Base-by-base conservation (phyloP, 2,797 vertebrate species). In the Austrolebias charrua region DNA sequence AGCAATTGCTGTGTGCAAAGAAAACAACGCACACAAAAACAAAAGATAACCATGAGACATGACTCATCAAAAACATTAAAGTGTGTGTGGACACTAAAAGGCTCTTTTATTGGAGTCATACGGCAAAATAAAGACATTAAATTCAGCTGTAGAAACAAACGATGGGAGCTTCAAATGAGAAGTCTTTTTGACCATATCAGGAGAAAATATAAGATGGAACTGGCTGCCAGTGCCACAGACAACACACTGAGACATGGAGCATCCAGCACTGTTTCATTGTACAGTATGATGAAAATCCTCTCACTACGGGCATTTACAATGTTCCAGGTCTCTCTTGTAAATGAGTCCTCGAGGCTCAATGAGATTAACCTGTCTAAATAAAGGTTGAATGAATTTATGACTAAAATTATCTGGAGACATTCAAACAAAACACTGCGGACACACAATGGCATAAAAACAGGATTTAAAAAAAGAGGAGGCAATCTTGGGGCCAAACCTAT, bases 1-100 rank as follows among this genome's bases (percentile, higher is more conserved):
- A 97, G 93, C 97, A 99, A 96, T 96, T 98, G 96, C 97, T 99
- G 97, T 94, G 94, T 92, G 96, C 93, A 91, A 84, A 96, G 94
- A 95, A 94, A 92, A 84, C 81, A 89, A 83, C 89, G n/a, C n/a
- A 95, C 94, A 95, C 94, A 92, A 3, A 93, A 94, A 95, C 93
- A 95, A 93, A 95, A 93, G 92, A 93, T 95, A 94, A 97, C 97
- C 95, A 96, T 96, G 94, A 95, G 93, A 92, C 94, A 93, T 95
- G 95, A 93, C 93, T 95, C 88, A 96, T 95, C 95, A 93, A 95
- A 94, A 92, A 95, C 94, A 95, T 94, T 92, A 94, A 94, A 94
- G 92, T 94, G 95, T 73, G 80, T 76, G 76, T 86, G 12, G 81
- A 88, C 77, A 86, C 66, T 81, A 82, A 86, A 94, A 89, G 83